Base-by-base conservation (phyloP, 2,888 invertebrate genomes). In the Cacoxenus indagator region DNA sequence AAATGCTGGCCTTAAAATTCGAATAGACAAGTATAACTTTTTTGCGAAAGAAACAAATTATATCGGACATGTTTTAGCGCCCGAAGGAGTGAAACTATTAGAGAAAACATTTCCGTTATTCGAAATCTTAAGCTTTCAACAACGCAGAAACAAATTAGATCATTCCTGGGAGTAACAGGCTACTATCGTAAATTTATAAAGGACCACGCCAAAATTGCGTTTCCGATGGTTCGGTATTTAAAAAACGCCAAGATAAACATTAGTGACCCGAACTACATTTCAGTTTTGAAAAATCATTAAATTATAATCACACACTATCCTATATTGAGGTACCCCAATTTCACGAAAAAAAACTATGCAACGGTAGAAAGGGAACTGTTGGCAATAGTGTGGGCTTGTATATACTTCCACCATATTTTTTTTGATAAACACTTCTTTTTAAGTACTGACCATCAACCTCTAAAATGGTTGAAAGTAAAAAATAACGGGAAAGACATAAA, bases 351-450 rank as follows among this genome's bases (percentile, higher is more conserved):
- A n/a, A 22, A 55, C 19, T 55, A 55, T 24, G 17, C 55, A 19
- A 55, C 55, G 22, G 22, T 55, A 9, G 55, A 55, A 55, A 55
- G 26, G 55, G n/a, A 22, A 55, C 22, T 55, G 55, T 24, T 55
- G 19, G 26, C 55, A 1, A 76, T 82, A 1, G 69, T 81, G 1
- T 75, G 73, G 69, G 74, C 71, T 6, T 70, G 74, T 1, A 73
- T 76, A 65, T 74, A 81, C 67, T 83, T 79, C 66, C 64, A 78
- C 29, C 81, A 78, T 2, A 84, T 84, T 67, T n/a, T 85, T 11
- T 82, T 74, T 65, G 84, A 82, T 1, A 59, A 70, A 61, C 74
- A 72, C 37, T 83, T 84, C 65, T 71, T 64, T 19, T 69, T 84
- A 4, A 69, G 76, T 14, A 83, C 81, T 0, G 85, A 85, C 67